Percentiles rank a stretch among this genome's conserved stretches.
Conservation (phyloP, 2,888 invertebrate species). For the Rotaria magnacalcarata region DNA sequence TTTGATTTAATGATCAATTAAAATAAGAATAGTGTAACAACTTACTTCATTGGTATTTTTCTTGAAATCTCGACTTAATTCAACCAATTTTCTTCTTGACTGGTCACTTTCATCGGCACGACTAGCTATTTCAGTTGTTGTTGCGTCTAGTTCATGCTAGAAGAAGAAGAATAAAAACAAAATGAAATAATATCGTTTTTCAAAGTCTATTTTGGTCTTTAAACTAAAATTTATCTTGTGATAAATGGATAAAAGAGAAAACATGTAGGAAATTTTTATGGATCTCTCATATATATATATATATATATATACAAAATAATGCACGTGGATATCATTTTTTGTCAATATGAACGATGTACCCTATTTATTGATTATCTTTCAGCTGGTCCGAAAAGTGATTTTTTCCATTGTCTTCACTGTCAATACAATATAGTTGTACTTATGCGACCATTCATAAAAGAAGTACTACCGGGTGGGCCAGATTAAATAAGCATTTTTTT, state of each 20-base stretch:
- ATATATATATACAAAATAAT: no score
- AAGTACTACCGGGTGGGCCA: no score
- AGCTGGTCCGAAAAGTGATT: not conserved
- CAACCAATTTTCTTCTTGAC: slow-evolving; percentile 61
- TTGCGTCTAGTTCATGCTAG: slow-evolving; percentile 58
- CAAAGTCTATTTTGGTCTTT: no score
- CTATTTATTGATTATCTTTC: not conserved
- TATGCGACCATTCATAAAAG: no score
- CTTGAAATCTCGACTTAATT: slow-evolving; percentile 61
- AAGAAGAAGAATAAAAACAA: not conserved
- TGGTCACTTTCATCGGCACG: slow-evolving; percentile 62
- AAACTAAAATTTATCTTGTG: not conserved
- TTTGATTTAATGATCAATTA: slow-evolving; percentile 19
- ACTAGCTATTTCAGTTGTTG: slow-evolving; percentile 61
- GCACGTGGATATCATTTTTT: not conserved
- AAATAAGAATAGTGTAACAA: not conserved
- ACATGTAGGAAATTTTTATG: not conserved
- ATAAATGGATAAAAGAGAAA: not conserved
- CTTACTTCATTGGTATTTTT: slow-evolving; percentile 61
- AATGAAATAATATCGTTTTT: not conserved
- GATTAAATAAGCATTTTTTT: no score
- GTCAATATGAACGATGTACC: not conserved
- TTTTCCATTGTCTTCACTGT: not conserved
- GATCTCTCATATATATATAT: not conserved
- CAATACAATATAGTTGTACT: not conserved